Base-by-base conservation (phyloP, 2,113 vertebrate genomes). In the Actinemys pallida region DNA sequence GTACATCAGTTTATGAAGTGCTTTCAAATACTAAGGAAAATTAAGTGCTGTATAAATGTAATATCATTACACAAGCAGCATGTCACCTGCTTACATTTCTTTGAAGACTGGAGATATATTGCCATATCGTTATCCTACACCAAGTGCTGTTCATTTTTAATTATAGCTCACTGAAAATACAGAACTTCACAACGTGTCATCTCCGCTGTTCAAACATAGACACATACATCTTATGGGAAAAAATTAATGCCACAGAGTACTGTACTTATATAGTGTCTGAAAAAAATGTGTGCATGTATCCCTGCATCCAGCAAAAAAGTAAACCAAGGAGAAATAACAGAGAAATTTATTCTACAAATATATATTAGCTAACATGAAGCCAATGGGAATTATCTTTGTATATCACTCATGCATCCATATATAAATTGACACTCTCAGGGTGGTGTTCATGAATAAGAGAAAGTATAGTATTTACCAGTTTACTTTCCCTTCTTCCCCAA, bases 31-130 rank as follows among this genome's bases (percentile, higher is more conserved):
- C 83, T 84, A 69, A 79, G 69, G 56, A 78, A 92, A 92, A 86
- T 72, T 39, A 93, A 93, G 50, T 84, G 86, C 89, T 82, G 59
- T 39, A n/a, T 86, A 95, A 97, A 93, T 31, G 56, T 82, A 90
- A 65, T 83, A 96, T 96, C 93, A 80, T 97, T 95, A 54, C 82
- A 96, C 95, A 94, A 87, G 94, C 93, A 94, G 84, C 84, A 86
- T 50, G 83, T 95, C 5, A 0, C 56, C 81, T 87, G 88, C 95
- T 95, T 93, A 96, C 95, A 95, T 92, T 92, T 94, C 90, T 89
- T 80, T 81, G 76, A 92, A 90, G 76, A 94, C 69, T 95, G 62
- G 39, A 53, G 86, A 94, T 84, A 83, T 92, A 90, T 95, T 93
- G 95, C 54, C 72, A 89, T 96, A 93, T 95, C 95, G 94, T 92